phyloP scores from a whole-genome alignment of 2,888 invertebrate species.

The Steinernema hermaphroditum region DNA sequence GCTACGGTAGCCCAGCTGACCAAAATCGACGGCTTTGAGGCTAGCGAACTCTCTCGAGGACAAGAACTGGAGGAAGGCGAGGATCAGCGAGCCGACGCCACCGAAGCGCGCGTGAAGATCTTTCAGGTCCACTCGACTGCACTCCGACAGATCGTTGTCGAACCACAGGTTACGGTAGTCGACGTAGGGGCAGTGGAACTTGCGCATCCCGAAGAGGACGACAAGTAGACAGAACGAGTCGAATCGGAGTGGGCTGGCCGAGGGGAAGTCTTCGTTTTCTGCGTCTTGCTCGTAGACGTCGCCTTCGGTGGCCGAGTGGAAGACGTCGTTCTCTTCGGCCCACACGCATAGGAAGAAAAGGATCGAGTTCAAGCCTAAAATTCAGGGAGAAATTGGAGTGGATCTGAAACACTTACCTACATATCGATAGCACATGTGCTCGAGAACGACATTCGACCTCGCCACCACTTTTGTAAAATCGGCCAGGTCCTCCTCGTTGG shows the following conservation, averaged over 20 bases:
- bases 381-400: no score
- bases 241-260: not conserved
- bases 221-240: not conserved
- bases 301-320: not conserved
- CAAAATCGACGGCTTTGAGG: not conserved
- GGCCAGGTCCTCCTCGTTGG: not conserved
- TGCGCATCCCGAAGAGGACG: not conserved
- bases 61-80: not conserved
- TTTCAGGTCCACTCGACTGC: not conserved
- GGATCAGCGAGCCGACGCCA: not conserved
- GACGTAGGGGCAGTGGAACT: not conserved
- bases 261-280: not conserved
- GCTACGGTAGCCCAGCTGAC: not conserved
- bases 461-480: not conserved
- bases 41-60: not conserved
- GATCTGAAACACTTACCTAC: not conserved
- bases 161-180: not conserved
- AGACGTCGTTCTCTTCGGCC: conserved; percentile 1
- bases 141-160: not conserved
- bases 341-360: not conserved
- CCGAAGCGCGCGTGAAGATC: not conserved
- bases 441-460: not conserved
- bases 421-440: not conserved
- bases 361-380: not conserved
- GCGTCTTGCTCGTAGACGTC: not conserved